Evolutionary conservation across 2,888 invertebrate genomes (phyloP).

Genomic region (Drosophila mimetica): DNA sequence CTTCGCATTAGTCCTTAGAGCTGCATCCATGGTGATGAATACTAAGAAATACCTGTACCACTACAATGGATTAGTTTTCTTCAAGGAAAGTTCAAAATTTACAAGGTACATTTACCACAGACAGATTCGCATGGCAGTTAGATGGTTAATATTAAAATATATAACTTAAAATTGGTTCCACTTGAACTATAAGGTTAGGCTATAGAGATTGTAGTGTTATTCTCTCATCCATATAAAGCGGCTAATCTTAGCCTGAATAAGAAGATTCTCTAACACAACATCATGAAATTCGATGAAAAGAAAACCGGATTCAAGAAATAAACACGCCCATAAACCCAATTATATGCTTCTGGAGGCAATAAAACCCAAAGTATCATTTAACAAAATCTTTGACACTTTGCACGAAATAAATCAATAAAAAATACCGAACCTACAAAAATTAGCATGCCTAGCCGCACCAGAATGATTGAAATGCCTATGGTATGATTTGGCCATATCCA

Average conservation of each 20-base stretch:
- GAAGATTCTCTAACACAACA: neutral
- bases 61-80: neutral
- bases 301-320: constrained; percentile 1
- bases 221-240: no score
- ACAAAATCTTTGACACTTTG: constrained; percentile 10
- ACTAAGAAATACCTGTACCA: constrained; percentile 30
- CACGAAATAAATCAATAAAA: constrained; percentile 27
- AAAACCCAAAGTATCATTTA: constrained; percentile 12
- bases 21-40: neutral
- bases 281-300: constrained; percentile 11
- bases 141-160: neutral
- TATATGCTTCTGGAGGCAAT: constrained; percentile 16
- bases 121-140: constrained; percentile 32
- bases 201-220: neutral
- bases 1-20: neutral
- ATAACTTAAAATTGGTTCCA: neutral
- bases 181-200: neutral
- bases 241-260: neutral
- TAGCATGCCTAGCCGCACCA: constrained; percentile 38
- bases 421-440: constrained; percentile 19
- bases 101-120: constrained; percentile 24
- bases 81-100: neutral
- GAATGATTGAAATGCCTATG: constrained; percentile 55
- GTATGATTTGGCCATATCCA: constrained; percentile 50
- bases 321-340: constrained; percentile 10